Base-by-base conservation (phyloP, 2,888 invertebrate species). In the Cataglyphis rosenhaueri region DNA sequence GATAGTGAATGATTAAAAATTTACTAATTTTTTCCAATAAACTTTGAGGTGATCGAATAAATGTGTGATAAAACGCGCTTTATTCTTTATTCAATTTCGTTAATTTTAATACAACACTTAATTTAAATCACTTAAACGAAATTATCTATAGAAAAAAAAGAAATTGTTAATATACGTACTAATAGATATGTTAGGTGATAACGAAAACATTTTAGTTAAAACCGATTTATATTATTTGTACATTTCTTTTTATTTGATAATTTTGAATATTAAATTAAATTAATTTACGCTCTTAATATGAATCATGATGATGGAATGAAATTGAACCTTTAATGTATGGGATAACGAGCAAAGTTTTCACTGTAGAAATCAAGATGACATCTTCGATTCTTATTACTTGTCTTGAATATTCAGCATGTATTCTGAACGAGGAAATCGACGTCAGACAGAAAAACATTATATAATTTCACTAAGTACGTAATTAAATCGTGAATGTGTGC, bases 291-390 rank as follows among this genome's bases (percentile, higher is more conserved):
- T 81, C 83, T 88, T 85, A 29, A 29, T 88, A 82, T 83, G 82
- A 84, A 86, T 88, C 83, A 75, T 62, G 62, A 68, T 64, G 86
- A 88, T 87, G 83, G 85, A 87, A 87, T 83, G 84, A 87, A 83
- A 86, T 88, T 88, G 84, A 84, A 86, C 55, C 79, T 88, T 84
- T 86, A 88, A 84, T 18, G n/a, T 29, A 2, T 29, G 35, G 3
- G n/a, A 10, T 25, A 15, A 15, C 59, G 25, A 6, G 15, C 25
- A 5, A n/a, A 25, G 21, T 25, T 57, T 25, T 12, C 25, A 57
- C 6, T 8, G 29, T 29, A 15, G 15, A 3, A 18, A 32, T 44
- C 29, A 29, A 1, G 3, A 18, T 32, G 2, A 59, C 3, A 18
- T 61, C 29, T 61, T 8, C 6, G 1, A 32, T 61, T 61, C 29